phyloP scores from a whole-genome alignment of 35 echinoderm and acorn worm species.

The Amphiura filiformis region DNA sequence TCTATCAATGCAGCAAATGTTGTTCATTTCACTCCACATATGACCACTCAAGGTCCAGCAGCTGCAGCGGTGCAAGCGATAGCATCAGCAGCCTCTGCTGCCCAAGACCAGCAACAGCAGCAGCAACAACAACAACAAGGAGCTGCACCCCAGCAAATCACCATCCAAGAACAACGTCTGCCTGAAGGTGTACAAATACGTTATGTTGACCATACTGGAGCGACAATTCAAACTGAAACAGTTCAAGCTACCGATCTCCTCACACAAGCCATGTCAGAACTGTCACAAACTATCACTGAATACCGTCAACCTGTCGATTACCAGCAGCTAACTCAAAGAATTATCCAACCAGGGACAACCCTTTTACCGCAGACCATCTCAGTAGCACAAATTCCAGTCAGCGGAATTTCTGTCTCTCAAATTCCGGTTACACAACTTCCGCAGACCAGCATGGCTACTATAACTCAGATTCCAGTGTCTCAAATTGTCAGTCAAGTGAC shows the following conservation, averaged over 20 bases:
- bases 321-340: constrained; percentile 74
- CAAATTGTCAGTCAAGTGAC: constrained; percentile 23
- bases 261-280: constrained; percentile 94
- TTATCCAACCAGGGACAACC: constrained; percentile 46
- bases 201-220: constrained; percentile 73
- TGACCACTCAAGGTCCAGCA: constrained; percentile 28
- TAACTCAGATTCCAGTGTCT: constrained; percentile 49
- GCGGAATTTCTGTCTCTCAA: constrained; percentile 63
- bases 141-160: constrained; percentile 16
- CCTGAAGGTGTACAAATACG: constrained; percentile 49
- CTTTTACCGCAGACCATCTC: constrained; percentile 58
- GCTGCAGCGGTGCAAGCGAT: constrained; percentile 67
- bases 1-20: constrained; percentile 33
- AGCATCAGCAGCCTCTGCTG: constrained; percentile 54
- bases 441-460: constrained; percentile 12
- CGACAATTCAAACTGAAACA: constrained; percentile 67
- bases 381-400: constrained; percentile 54
- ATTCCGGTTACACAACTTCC: constrained; percentile 27
- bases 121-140: constrained; percentile 14
- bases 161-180: constrained; percentile 29
- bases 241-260: constrained; percentile 89
- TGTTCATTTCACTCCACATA: constrained; percentile 22
- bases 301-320: constrained; percentile 47
- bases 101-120: constrained; percentile 36
- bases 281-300: constrained; percentile 78